These are phyloP conservation scores for Polypterus senegalus DNA, from an alignment of 2,113 vertebrate genomes.

Conservation along the genomic window DNA sequence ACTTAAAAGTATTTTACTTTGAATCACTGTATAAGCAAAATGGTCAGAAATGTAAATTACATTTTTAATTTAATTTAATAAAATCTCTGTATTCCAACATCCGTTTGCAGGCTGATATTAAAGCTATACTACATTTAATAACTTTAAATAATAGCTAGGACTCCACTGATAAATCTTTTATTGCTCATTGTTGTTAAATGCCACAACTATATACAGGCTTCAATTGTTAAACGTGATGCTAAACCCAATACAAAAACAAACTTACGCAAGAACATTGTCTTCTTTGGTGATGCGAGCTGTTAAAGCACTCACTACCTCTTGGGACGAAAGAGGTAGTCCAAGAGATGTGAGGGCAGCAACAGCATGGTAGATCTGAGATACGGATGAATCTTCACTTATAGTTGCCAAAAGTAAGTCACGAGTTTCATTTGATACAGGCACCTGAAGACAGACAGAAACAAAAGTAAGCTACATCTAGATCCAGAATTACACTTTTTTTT, in stretches of 20 bases:
- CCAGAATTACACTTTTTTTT: too few relatives aligned
- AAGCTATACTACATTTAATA: too few relatives aligned
- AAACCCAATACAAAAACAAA: constrained; percentile 12
- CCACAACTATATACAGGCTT: constrained; percentile 15
- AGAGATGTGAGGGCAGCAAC: constrained; percentile 76
- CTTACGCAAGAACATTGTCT: constrained; percentile 85
- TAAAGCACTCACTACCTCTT: constrained; percentile 76
- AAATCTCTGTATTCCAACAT: too few relatives aligned
- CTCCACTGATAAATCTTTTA: background rate
- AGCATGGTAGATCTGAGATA: constrained; percentile 78
- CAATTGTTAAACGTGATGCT: constrained; percentile 5
- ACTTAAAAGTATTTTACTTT: too few relatives aligned
- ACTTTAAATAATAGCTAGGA: too few relatives aligned
- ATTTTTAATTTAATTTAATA: too few relatives aligned
- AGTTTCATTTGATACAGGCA: constrained; percentile 83
- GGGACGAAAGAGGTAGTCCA: constrained; percentile 80
- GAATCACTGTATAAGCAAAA: too few relatives aligned
- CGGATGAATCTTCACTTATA: constrained; percentile 82
- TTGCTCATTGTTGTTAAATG: constrained; percentile 1
- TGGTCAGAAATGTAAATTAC: too few relatives aligned
- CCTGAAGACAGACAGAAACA: constrained; percentile 43
- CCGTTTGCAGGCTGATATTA: too few relatives aligned
- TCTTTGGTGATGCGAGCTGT: constrained; percentile 82
- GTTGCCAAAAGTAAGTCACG: constrained; percentile 80
- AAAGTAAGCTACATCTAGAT: too few relatives aligned